These are phyloP conservation scores for Tribolium castaneum DNA, from an alignment of 1,140 invertebrate genomes.

Conservation along the genomic window DNA sequence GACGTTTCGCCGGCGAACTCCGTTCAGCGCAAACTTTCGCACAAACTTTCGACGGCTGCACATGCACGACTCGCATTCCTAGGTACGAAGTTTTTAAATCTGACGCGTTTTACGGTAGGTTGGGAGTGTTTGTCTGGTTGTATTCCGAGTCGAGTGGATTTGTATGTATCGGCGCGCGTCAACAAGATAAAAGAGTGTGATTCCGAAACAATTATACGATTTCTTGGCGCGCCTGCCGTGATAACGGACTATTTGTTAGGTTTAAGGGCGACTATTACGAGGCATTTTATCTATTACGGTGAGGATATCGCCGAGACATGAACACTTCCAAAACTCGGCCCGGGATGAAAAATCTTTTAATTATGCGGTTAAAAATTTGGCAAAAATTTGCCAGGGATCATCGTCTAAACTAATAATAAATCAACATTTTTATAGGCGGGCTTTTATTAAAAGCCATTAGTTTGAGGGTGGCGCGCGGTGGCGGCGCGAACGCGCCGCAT, in stretches of 20 bases:
- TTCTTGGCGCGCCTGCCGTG: constrained; percentile 17
- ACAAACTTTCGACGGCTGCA: constrained; percentile 9
- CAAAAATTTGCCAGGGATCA: constrained; percentile 61
- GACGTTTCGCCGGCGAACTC: constrained; percentile 5
- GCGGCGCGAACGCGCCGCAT: constrained; percentile 43
- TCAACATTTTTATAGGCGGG: constrained; percentile 64
- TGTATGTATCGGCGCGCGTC: constrained; percentile 28
- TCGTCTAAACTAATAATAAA: constrained; percentile 62
- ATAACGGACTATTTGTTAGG: constrained; percentile 38
- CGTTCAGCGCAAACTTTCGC: constrained; percentile 9
- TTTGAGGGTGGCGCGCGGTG: constrained; percentile 55
- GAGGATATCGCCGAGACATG: constrained; percentile 2
- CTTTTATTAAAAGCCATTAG: constrained; percentile 65
- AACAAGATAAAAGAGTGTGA: constrained; percentile 25
- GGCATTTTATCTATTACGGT: constrained; percentile 24
- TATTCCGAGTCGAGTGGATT: not conserved
- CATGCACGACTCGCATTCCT: constrained; percentile 9
- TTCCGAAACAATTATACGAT: constrained; percentile 41
- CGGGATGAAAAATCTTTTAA: constrained; percentile 64
- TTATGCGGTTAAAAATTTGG: constrained; percentile 60
- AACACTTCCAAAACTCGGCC: constrained; percentile 36
- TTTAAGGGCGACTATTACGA: constrained; percentile 23
- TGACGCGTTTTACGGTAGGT: not conserved
- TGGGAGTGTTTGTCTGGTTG: constrained; percentile 10
- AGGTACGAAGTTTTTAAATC: constrained; percentile 21